Evolutionary conservation across 2,113 vertebrate genomes (phyloP).

Genomic region (Tautogolabrus adspersus): DNA sequence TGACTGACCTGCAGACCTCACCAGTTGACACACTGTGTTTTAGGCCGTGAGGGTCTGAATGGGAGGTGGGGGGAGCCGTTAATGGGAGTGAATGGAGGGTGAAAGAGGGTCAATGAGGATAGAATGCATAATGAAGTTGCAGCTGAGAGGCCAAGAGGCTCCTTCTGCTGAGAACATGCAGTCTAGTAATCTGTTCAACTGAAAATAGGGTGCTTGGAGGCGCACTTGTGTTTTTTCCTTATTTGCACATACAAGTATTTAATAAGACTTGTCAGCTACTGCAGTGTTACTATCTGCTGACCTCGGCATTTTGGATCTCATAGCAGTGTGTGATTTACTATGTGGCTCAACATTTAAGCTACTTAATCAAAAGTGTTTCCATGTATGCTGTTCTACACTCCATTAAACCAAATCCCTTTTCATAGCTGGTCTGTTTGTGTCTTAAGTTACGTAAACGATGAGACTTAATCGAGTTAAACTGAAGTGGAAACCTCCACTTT

Average conservation of each 20-base stretch:
- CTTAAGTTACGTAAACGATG: too few species aligned
- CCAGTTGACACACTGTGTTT: constrained; percentile 30
- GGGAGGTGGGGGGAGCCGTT: constrained; percentile 27
- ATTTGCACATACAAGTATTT: too few species aligned
- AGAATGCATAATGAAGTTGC: constrained; percentile 44
- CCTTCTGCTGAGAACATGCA: not conserved
- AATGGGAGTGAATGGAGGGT: constrained; percentile 29
- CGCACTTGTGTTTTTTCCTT: not conserved
- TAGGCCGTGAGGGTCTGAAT: constrained; percentile 20
- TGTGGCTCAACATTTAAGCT: not conserved
- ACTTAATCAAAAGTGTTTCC: not conserved
- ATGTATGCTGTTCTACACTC: not conserved
- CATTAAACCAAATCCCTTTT: too few species aligned
- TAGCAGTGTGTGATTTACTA: not conserved
- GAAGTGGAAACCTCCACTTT: too few species aligned
- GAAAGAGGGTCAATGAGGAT: constrained; percentile 31
- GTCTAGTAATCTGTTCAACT: not conserved
- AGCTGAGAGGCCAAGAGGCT: constrained; percentile 23
- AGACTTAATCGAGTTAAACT: too few species aligned
- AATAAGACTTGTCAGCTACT: too few species aligned
- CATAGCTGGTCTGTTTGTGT: too few species aligned
- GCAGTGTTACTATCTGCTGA: not conserved
- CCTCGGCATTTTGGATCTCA: not conserved
- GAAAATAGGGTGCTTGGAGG: not conserved
- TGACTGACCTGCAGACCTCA: constrained; percentile 43